Base-by-base conservation (phyloP, 2,888 invertebrate genomes). In the Xestia rhomboidea region DNA sequence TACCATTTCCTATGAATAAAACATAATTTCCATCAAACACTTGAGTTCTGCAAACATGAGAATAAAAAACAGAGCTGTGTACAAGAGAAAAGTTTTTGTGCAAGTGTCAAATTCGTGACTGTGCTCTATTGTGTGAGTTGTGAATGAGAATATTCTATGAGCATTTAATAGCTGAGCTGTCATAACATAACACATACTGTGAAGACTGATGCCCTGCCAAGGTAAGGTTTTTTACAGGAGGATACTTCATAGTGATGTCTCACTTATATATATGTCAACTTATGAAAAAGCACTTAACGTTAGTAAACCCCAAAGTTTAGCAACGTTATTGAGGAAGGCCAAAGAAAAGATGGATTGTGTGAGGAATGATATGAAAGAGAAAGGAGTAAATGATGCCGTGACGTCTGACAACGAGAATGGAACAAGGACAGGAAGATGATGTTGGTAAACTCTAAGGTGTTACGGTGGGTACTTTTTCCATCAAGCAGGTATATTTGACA, bases 121-220 rank as follows among this genome's bases (percentile, higher is more conserved):
- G 54, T 38, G 27, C 46, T 46, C 83, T 38, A 82, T 80, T 80
- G 69, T 81, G 34, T 41, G 34, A 18, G 30, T 38, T 41, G 54
- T 83, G 69, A 81, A 81, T 83, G 67, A 41, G 62, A 81, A 67
- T 63, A 30, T 46, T 77, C 66, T 70, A 69, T 62, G 51, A 51
- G 38, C 38, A 62, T 69, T 69, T 54, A 68, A 76, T 34, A 78
- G 34, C 41, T 8, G 41, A 70, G 49, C 54, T 54, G 34, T 41
- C 60, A 62, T 41, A 70, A 62, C 34, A n/a, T n/a, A 78, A 57
- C n/a, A 69, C 30, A 6, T 34, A 34, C n/a, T 34, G 30, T 68
- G 15, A 60, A 77, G 15, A 76, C 5, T 57, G 60, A 66, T 44
- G 41, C 60, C 0, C n/a, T n/a, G 30, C 0, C 30, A 60, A 30